These are phyloP conservation scores for Lutjanus campechanus DNA, from an alignment of 2,797 vertebrate species.

Conservation along the genomic window DNA sequence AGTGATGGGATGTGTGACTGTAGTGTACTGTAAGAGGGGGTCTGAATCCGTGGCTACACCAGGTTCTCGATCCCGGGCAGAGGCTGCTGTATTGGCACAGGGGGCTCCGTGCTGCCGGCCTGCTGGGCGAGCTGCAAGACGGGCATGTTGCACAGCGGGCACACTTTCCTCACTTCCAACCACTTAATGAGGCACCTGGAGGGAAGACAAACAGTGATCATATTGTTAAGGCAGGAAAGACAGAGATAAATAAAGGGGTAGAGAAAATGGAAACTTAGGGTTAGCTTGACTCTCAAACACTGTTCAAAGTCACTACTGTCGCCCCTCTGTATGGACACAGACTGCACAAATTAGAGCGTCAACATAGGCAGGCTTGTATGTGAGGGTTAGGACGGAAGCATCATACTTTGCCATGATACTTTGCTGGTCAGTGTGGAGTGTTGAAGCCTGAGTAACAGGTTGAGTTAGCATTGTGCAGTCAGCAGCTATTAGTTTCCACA, in stretches of 20 bases:
- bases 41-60: conserved; percentile 86
- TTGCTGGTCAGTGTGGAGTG: too few species aligned
- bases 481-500: too few species aligned
- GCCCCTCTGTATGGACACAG: background rate
- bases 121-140: conserved; percentile 96
- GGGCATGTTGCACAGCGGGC: conserved; percentile 98
- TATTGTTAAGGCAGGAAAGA: background rate
- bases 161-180: conserved; percentile 99
- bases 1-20: conserved; percentile 44
- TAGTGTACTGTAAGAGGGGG: conserved; percentile 21
- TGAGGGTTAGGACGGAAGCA: too few species aligned
- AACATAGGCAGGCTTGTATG: too few species aligned
- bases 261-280: background rate
- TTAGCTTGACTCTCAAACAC: background rate
- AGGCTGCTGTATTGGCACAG: conserved; percentile 88
- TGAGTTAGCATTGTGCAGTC: too few species aligned
- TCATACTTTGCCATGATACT: background rate
- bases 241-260: background rate
- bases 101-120: conserved; percentile 81
- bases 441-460: too few species aligned
- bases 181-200: conserved; percentile 99
- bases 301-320: background rate
- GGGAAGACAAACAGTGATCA: background rate
- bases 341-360: too few species aligned
- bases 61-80: conserved; percentile 94